These are phyloP conservation scores for Oncorhynchus nerka DNA, from an alignment of 2,113 vertebrate genomes.

Conservation along the genomic window DNA sequence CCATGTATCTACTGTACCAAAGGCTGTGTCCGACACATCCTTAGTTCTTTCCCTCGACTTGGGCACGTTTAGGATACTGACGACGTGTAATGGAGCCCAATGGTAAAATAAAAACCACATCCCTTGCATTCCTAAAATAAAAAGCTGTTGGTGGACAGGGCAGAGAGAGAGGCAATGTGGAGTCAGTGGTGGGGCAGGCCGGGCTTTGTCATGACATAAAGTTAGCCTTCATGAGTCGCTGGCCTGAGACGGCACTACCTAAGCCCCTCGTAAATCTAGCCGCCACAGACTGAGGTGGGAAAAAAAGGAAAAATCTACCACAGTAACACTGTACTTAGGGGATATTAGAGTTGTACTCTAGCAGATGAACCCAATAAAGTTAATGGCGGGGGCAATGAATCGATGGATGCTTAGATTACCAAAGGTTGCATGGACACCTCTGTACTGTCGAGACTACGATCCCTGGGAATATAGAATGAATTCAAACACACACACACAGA, in stretches of 20 bases:
- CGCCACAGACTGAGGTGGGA: not conserved
- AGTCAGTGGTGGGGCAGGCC: not conserved
- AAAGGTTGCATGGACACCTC: not conserved
- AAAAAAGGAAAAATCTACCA: not conserved
- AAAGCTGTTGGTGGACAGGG: not conserved
- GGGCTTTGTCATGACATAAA: constrained; percentile 4
- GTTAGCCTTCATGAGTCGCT: constrained; percentile 17
- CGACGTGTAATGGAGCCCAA: constrained; percentile 2
- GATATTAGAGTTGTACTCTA: not conserved
- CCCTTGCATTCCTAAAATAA: not conserved
- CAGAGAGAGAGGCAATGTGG: not conserved
- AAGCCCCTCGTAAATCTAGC: constrained; percentile 15
- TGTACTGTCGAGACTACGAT: too few species aligned
- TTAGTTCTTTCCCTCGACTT: not conserved
- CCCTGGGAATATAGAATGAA: not conserved
- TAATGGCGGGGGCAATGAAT: not conserved
- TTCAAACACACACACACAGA: not conserved
- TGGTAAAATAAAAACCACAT: constrained; percentile 10
- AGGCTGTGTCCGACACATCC: not conserved
- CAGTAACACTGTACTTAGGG: not conserved
- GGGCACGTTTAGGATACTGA: not conserved
- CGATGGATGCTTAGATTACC: not conserved
- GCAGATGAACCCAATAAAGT: not conserved
- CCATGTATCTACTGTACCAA: constrained; percentile 6
- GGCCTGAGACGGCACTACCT: constrained; percentile 5